phyloP scores from a whole-genome alignment of 2,113 vertebrate genomes.

The Paedocypris sp. region DNA sequence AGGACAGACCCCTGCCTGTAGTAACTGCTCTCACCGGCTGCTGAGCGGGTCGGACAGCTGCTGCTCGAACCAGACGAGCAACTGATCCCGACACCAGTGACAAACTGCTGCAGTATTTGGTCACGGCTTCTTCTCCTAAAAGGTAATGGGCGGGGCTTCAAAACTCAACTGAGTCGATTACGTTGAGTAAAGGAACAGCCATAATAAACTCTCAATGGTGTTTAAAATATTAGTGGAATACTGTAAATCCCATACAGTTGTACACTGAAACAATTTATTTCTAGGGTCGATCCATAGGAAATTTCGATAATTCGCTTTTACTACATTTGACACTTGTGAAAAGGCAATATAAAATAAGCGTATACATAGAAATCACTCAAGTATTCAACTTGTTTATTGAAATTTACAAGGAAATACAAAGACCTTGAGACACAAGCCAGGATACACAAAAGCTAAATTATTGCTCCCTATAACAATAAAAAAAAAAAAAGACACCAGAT shows the following conservation, averaged over 20 bases:
- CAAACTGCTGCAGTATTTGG: conserved; percentile 20
- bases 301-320: too few species aligned
- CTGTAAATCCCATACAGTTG: too few species aligned
- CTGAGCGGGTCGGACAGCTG: conserved; percentile 23
- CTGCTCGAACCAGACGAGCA: conserved; percentile 27
- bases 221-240: too few species aligned
- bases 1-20: conserved; percentile 1
- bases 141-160: conserved; percentile 17
- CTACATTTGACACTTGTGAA: too few species aligned
- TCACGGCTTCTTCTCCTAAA: conserved; percentile 17
- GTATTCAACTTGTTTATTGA: conserved; percentile 32
- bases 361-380: not conserved
- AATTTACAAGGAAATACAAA: conserved; percentile 34
- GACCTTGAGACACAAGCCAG: not conserved
- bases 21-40: conserved; percentile 28
- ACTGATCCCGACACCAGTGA: conserved; percentile 39
- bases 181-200: not conserved
- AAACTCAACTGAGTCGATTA: not conserved
- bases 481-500: too few species aligned
- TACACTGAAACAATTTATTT: too few species aligned
- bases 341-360: not conserved
- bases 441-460: not conserved
- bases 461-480: not conserved
- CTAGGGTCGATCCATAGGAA: too few species aligned
- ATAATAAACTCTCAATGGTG: too few species aligned